Evolutionary conservation across 2,113 vertebrate species (phyloP), one percentile per base, ranked within the genome.

Genomic region (Megaceryle maxima): DNA sequence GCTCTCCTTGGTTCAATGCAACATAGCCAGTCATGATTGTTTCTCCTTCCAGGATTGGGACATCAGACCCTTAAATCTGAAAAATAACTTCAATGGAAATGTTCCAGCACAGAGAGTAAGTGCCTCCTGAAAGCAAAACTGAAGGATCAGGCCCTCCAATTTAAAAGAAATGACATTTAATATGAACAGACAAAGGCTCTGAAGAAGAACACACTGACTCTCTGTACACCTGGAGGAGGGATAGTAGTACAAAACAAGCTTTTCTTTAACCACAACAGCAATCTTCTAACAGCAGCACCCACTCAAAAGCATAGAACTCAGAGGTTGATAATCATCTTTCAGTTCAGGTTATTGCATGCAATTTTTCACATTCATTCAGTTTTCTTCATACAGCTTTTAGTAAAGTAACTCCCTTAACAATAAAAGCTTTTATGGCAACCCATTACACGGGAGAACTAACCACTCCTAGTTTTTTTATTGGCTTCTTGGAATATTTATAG

Each of bases 271-370:
- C 90, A 97, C 97, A 98, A 98, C 94, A 7, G 97, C 97, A 97
- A 96, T 97, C 97, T 97, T 97, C 96, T 98, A 98, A 98, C 97
- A 98, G 97, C 98, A 97, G 97, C 96, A 96, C 96, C 86, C 94
- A 94, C 96, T 98, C 97, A 97, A 97, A 98, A 98, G 96, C 97
- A 94, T 55, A 97, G 97, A 98, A 98, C 94, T 97, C 95, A 87
- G 97, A 98, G 97, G 97, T 15, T 98, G 98, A 98, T 98, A 98
- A 98, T 98, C 97, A 98, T 98, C 98, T 98, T 98, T 98, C 94
- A 62, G 97, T 96, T 96, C 96, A 94, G 97, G 98, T 98, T 98
- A 98, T 98, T 98, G 97, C 98, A 97, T 98, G 98, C 97, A 97
- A 97, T 98, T 98, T 98, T 98, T 98, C 97, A 97, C 98, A 98